These are phyloP conservation scores for Andrena hattorfiana DNA, from an alignment of 2,888 invertebrate species.

Conservation along the genomic window DNA sequence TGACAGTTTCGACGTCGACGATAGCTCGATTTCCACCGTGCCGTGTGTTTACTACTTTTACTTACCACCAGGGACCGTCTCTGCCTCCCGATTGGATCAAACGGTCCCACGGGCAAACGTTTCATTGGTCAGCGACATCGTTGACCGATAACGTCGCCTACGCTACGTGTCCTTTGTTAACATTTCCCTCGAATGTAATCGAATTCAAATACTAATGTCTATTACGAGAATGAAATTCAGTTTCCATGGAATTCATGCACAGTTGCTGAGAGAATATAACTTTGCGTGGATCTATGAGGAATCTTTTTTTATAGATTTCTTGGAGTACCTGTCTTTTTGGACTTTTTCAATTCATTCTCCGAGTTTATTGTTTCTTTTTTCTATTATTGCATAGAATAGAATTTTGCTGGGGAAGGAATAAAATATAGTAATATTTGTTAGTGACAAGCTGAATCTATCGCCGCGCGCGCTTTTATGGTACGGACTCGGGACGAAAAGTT, in stretches of 20 bases:
- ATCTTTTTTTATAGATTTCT: not conserved
- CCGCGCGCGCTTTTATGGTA: not conserved
- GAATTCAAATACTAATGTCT: not conserved
- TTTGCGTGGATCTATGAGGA: not conserved
- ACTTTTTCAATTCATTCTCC: not conserved
- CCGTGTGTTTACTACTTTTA: slow-evolving; percentile 60
- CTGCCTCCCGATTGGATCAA: slow-evolving; percentile 35
- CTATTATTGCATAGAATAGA: not conserved
- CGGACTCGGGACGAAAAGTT: not conserved
- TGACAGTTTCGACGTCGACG: slow-evolving; percentile 87
- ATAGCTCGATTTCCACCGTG: slow-evolving; percentile 58
- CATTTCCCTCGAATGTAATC: slow-evolving; percentile 5
- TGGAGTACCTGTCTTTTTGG: not conserved
- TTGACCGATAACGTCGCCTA: slow-evolving; percentile 22
- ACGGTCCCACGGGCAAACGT: slow-evolving; percentile 24
- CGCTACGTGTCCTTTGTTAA: not conserved
- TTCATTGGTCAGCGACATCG: slow-evolving; percentile 37
- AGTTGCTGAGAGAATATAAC: not conserved
- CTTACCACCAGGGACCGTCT: slow-evolving; percentile 51
- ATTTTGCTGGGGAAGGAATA: not conserved
- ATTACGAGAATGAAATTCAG: not conserved
- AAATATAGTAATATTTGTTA: slow-evolving; percentile 8
- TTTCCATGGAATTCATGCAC: not conserved
- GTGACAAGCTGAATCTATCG: not conserved
- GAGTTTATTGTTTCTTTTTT: not conserved